Base-by-base conservation (phyloP, 2,113 vertebrate genomes). In the Scomber scombrus region DNA sequence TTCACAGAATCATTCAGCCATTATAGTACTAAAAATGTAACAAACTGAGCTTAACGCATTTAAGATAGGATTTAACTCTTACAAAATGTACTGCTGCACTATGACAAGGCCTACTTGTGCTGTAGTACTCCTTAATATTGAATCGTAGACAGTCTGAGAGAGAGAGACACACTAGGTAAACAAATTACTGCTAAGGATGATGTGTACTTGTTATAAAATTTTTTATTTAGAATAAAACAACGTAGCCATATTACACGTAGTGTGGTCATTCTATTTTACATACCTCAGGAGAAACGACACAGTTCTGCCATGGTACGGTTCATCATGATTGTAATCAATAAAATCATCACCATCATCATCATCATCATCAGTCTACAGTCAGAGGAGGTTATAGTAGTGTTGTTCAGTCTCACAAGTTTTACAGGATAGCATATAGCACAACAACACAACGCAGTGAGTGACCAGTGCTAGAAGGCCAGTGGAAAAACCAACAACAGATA, bases 201-300 rank as follows among this genome's bases (percentile, higher is more conserved):
- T 7, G 5, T 23, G 3, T 31, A 55, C 69, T 93, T 89, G 92
- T 94, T 94, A 95, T 94, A 95, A 94, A 95, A 95, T 9, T 87
- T 88, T 95, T 95, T 95, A 96, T 97, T 96, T 90, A 81, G 94
- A 95, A 96, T 94, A 93, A 96, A 96, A 93, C 94, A 95, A 95
- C 88, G 88, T 93, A 94, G 93, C 94, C 92, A 95, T 95, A 95
- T 95, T 95, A 96, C 93, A 96, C 92, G 91, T 95, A 94, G 92
- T 94, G 92, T 93, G 91, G 94, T 94, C 91, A 92, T 86, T 94
- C 94, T 96, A 96, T 88, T 94, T 80, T 91, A 95, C 82, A 92
- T 93, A 95, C 94, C 93, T 93, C 92, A 93, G 96, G 95, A 95
- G 95, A 95, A 92, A 96, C 68, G 88, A 93, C 94, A 95, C 91